Base-by-base conservation (phyloP, 2,113 vertebrate species). In the Harpagus bidentatus region DNA sequence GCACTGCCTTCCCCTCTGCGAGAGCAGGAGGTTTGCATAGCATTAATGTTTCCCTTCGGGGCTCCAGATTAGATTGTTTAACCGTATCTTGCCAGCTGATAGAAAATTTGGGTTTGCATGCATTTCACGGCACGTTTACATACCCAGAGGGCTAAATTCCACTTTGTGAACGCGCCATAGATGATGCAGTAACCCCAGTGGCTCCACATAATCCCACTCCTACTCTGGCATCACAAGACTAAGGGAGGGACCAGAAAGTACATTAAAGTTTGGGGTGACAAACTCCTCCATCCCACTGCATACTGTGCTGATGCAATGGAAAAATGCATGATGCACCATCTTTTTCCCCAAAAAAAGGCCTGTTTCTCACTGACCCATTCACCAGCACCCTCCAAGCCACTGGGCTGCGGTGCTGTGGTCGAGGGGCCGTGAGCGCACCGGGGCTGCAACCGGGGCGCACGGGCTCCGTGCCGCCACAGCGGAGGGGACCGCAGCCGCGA, bases 361-460 rank as follows among this genome's bases (percentile, higher is more conserved):
- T 29, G 1, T 32, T 83, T 63, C 20, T 48, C 11, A 5, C 52
- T 12, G 58, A 61, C 31, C 43, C 13, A 0, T 48, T 19, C 82
- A 31, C 9, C 77, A 47, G 55, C 91, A 65, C 3, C 63, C 78
- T 32, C 26, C 20, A 53, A 61, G 72, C 7, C 8, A 0, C 50
- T 0, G 1, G 73, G 59, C 50, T 28, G 21, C 1, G 5, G 59
- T 21, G 45, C 58, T 8, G 16, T n/a, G 34, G 43, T 38, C 8
- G 2, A 42, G 62, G 45, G 31, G 36, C 34, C 5, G 2, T 0
- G 6, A 58, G 17, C 20, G 4, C 3, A 3, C 5, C 5, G 1
- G 86, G 18, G 52, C 52, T 32, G 62, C 4, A 28, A 42, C 36
- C 2, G 6, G 19, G 59, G 42, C 25, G 10, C 65, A 12, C 4